Percentiles rank a stretch among this genome's conserved stretches.
Conservation (phyloP, 1,140 invertebrate genomes). For the Bombyx mandarina region DNA sequence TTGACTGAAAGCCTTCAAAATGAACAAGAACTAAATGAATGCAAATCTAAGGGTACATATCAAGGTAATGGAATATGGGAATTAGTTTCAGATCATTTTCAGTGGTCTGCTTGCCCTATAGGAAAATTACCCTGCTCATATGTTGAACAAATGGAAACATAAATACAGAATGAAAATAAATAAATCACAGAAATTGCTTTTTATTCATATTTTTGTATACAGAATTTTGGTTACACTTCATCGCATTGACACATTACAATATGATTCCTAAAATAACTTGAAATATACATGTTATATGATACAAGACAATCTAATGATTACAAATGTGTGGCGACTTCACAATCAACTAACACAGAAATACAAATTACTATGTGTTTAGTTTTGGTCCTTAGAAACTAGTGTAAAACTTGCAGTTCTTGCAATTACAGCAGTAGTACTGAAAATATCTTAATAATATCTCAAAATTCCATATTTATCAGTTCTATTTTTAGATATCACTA, state of each 20-base stretch:
- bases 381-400: constrained; percentile 31
- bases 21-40: constrained; percentile 1
- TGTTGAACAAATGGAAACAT: constrained; percentile 12
- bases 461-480: constrained; percentile 8
- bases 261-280: constrained; percentile 48
- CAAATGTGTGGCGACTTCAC: constrained; percentile 18
- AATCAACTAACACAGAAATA: constrained; percentile 19
- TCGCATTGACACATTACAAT: constrained; percentile 61
- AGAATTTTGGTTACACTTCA: constrained; percentile 68
- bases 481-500: neutral
- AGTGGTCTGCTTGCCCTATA: constrained; percentile 42
- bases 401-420: too few species aligned
- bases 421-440: neutral
- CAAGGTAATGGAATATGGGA: constrained; percentile 33
- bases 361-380: constrained; percentile 29
- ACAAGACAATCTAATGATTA: constrained; percentile 43
- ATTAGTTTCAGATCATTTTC: constrained; percentile 23
- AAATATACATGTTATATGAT: constrained; percentile 63
- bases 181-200: constrained; percentile 58
- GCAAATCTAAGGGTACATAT: constrained; percentile 4
- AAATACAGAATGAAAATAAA: constrained; percentile 3
- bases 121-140: constrained; percentile 27
- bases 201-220: constrained; percentile 63
- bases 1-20: constrained; percentile 7
- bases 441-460: constrained; percentile 29